phyloP scores from a whole-genome alignment of 2,797 vertebrate species.

The Botia kubotai region DNA sequence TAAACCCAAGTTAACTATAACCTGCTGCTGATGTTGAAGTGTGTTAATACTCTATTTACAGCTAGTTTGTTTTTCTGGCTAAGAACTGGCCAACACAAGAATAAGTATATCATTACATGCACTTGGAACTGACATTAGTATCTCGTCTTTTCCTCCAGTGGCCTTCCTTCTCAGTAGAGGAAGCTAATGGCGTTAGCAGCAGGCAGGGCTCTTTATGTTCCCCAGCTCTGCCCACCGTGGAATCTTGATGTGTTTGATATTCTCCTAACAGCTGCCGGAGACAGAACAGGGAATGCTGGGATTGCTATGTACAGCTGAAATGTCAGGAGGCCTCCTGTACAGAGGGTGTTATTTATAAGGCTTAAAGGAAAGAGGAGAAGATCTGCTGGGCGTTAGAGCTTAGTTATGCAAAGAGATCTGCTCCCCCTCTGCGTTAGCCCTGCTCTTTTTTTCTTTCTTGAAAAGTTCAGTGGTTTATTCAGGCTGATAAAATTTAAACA shows the following conservation, averaged over 20 bases:
- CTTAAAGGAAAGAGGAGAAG: constrained; percentile 57
- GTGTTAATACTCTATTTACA: constrained; percentile 31
- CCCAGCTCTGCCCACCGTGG: constrained; percentile 47
- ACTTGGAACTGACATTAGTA: constrained; percentile 10
- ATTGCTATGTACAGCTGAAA: constrained; percentile 70
- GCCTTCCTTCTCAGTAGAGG: constrained; percentile 10
- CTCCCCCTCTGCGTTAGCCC: constrained; percentile 37
- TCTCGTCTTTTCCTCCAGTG: constrained; percentile 17
- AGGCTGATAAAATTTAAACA: constrained; percentile 39
- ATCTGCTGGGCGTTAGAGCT: constrained; percentile 34
- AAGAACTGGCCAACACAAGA: constrained; percentile 21
- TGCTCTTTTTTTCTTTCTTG: constrained; percentile 32
- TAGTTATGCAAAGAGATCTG: constrained; percentile 58
- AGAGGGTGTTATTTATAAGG: constrained; percentile 68
- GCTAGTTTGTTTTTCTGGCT: constrained; percentile 23
- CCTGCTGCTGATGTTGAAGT: constrained; percentile 18
- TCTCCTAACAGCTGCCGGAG: constrained; percentile 68
- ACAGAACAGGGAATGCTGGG: constrained; percentile 67
- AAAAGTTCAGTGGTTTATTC: constrained; percentile 42
- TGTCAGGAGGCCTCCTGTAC: constrained; percentile 68
- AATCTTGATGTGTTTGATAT: constrained; percentile 68
- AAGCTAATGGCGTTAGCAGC: constrained; percentile 45
- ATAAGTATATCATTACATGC: constrained; percentile 32
- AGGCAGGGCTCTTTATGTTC: constrained; percentile 37
- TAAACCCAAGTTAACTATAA: constrained; percentile 10